A percentile compares a stretch with the other conserved stretches of the same genome.
These are phyloP conservation scores for Callorhinus ursinus DNA, from an alignment of 2,113 vertebrate genomes.

Conservation along the genomic window DNA sequence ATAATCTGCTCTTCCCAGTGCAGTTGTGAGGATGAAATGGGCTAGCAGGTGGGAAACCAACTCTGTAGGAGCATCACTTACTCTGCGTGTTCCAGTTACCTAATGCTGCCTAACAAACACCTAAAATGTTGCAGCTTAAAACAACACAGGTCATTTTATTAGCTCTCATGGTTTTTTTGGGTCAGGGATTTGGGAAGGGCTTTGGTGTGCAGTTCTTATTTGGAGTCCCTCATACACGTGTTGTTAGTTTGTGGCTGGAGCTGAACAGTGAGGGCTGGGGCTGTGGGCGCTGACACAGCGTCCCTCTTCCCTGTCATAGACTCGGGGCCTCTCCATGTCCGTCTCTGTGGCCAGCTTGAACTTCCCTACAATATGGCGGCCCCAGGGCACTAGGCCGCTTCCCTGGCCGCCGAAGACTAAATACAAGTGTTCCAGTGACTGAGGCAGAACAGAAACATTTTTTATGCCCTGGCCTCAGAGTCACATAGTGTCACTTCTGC, in stretches of 20 bases:
- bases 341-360: not conserved
- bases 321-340: fast-evolving
- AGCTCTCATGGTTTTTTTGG: not conserved
- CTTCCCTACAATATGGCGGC: not conserved
- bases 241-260: not conserved
- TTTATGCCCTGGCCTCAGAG: not conserved
- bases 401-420: not conserved
- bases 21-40: not conserved
- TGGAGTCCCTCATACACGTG: fast-evolving
- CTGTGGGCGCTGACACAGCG: fast-evolving
- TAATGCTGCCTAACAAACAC: not conserved
- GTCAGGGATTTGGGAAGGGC: not conserved
- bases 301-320: not conserved
- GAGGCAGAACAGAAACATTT: not conserved
- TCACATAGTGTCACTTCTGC: not conserved
- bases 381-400: not conserved
- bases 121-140: not conserved
- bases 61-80: not conserved
- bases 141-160: not conserved
- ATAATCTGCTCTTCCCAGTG: not conserved
- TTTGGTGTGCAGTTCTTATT: not conserved
- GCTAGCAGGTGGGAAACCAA: not conserved
- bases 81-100: not conserved
- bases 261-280: not conserved
- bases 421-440: not conserved